Conservation (phyloP, 92 coral and sea anemone species). For the Isaurus tuberculatus region DNA sequence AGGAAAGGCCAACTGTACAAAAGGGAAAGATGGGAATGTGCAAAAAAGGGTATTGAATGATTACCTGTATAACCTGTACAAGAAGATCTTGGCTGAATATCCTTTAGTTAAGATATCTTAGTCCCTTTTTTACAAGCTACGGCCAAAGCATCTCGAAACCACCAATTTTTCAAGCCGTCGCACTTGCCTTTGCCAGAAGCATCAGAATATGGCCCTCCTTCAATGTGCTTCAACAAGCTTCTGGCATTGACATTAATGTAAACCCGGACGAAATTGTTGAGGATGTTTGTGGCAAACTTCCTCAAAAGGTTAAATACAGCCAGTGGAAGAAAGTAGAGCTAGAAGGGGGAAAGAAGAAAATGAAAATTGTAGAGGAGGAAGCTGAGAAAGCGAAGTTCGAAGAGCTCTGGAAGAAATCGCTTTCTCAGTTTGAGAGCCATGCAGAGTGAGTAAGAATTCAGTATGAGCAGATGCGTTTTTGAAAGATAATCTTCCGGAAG, state of each 20-base stretch:
- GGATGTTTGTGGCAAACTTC: neutral
- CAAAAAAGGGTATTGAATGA: constrained; percentile 30
- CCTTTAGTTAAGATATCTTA: constrained; percentile 5
- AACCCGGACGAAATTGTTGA: constrained; percentile 35
- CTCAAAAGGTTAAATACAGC: constrained; percentile 22
- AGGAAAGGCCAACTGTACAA: constrained; percentile 37
- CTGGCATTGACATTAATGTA: constrained; percentile 16
- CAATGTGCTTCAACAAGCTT: constrained; percentile 19
- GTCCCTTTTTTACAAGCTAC: constrained; percentile 17
- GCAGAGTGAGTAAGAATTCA: constrained; percentile 49
- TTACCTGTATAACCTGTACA: constrained; percentile 33
- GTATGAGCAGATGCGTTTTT: constrained; percentile 55
- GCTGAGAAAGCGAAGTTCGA: constrained; percentile 22
- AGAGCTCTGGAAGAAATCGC: constrained; percentile 23
- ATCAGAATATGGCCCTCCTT: constrained; percentile 33
- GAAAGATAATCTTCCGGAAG: constrained; percentile 49
- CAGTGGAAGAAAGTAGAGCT: constrained; percentile 63
- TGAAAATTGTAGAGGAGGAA: constrained; percentile 26
- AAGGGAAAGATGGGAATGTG: constrained; percentile 5
- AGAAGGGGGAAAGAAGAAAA: constrained; percentile 51
- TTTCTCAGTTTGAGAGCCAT: constrained; percentile 52
- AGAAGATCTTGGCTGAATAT: constrained; percentile 27
- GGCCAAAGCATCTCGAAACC: constrained; percentile 19
- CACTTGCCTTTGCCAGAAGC: constrained; percentile 43
- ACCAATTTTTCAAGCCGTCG: constrained; percentile 39